phyloP scores from a whole-genome alignment of 1,140 invertebrate genomes.

The Kradibia gibbosae region DNA sequence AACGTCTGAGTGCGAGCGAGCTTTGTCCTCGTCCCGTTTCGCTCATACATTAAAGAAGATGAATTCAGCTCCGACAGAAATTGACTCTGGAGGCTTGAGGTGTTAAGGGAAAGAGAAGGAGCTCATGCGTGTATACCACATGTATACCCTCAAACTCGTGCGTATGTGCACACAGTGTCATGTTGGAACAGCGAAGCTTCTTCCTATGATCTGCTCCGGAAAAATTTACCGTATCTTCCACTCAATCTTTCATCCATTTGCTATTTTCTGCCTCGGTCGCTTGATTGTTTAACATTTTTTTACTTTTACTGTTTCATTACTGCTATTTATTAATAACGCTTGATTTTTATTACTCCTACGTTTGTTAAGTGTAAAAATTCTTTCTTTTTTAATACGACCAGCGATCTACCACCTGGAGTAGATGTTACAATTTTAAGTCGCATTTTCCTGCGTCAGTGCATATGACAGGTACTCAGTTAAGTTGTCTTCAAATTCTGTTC shows the following conservation, averaged over 20 bases:
- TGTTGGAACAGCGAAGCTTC: background rate
- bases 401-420: background rate
- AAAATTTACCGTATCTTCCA: constrained; percentile 29
- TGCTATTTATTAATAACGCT: constrained; percentile 23
- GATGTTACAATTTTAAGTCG: constrained; percentile 15
- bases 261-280: background rate
- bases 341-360: constrained; percentile 20
- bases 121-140: background rate
- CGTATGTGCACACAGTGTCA: background rate
- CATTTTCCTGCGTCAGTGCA: background rate
- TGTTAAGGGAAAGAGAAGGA: background rate
- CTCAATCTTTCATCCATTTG: constrained; percentile 21
- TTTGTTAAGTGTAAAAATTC: background rate
- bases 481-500: background rate
- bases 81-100: constrained; percentile 24
- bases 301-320: constrained; percentile 27
- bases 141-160: background rate
- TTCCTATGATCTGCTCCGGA: background rate
- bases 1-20: background rate
- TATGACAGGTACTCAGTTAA: background rate
- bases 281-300: background rate
- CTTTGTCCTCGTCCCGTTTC: constrained; percentile 7
- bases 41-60: constrained; percentile 16
- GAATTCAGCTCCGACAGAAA: constrained; percentile 29
- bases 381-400: background rate